phyloP scores from a whole-genome alignment of 2,888 invertebrate species.

The Eristalis arbustorum region DNA sequence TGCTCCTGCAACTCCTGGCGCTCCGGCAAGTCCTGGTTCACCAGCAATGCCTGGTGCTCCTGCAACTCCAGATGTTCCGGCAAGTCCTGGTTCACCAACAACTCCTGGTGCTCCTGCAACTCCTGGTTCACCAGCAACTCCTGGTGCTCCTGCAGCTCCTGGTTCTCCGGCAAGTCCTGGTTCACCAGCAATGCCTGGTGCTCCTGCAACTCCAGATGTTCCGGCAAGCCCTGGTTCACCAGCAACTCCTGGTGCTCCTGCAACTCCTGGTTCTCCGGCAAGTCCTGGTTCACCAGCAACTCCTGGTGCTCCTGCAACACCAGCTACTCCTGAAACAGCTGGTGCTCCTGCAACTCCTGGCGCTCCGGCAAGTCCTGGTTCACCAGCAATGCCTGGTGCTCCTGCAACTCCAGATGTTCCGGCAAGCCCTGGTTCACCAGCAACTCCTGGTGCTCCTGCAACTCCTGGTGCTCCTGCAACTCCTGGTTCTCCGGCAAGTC shows the following conservation, averaged over 20 bases:
- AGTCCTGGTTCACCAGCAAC: neutral
- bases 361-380: neutral
- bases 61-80: neutral
- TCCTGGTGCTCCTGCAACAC: neutral
- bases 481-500: slow-evolving; percentile 46
- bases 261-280: neutral
- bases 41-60: neutral
- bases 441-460: slow-evolving; percentile 2
- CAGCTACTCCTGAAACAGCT: neutral
- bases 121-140: neutral
- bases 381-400: slow-evolving; percentile 70
- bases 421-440: slow-evolving; percentile 1
- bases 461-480: neutral
- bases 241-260: neutral
- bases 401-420: slow-evolving; percentile 10
- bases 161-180: neutral
- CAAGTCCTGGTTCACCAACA: neutral
- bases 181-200: neutral
- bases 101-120: neutral
- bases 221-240: neutral
- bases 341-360: neutral
- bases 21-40: neutral
- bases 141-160: neutral
- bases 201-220: neutral
- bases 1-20: neutral